Percentiles rank a stretch among this genome's conserved stretches.
Conservation (phyloP, 2,797 vertebrate species). For the Anomalospiza imberbis region DNA sequence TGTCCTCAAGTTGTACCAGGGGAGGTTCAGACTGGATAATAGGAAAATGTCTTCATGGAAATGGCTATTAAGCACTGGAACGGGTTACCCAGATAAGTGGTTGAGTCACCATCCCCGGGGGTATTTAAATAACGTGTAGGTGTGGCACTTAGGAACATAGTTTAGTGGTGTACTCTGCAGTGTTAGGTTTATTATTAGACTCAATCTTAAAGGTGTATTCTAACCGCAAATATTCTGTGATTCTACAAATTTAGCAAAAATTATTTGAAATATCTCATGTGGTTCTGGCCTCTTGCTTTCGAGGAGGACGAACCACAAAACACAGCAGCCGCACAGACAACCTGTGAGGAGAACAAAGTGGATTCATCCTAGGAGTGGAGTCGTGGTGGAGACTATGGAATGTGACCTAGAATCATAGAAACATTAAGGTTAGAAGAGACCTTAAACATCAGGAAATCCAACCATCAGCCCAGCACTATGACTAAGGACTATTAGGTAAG, state of each 20-base stretch:
- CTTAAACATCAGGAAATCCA: not conserved
- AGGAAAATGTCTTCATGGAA: not conserved
- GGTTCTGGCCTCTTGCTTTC: not conserved
- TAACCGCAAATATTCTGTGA: not conserved
- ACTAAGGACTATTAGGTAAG: not conserved
- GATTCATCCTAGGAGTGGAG: not conserved
- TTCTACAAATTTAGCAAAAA: not conserved
- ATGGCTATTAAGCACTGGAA: not conserved
- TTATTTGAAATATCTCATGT: not conserved
- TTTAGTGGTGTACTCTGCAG: not conserved
- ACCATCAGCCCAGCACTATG: not conserved
- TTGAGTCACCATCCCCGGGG: not conserved
- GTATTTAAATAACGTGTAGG: not conserved
- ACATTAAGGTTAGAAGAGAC: not conserved
- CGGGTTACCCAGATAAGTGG: not conserved
- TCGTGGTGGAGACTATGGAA: not conserved
- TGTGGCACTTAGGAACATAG: fast-evolving
- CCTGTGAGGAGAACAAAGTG: not conserved
- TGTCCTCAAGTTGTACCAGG: not conserved
- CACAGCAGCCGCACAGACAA: not conserved
- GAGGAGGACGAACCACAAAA: not conserved
- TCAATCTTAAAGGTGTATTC: not conserved
- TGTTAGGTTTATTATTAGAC: not conserved
- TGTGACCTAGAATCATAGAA: not conserved
- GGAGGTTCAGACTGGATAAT: not conserved